phyloP scores from a whole-genome alignment of 2,888 invertebrate species.

The Thymelicus sylvestris region DNA sequence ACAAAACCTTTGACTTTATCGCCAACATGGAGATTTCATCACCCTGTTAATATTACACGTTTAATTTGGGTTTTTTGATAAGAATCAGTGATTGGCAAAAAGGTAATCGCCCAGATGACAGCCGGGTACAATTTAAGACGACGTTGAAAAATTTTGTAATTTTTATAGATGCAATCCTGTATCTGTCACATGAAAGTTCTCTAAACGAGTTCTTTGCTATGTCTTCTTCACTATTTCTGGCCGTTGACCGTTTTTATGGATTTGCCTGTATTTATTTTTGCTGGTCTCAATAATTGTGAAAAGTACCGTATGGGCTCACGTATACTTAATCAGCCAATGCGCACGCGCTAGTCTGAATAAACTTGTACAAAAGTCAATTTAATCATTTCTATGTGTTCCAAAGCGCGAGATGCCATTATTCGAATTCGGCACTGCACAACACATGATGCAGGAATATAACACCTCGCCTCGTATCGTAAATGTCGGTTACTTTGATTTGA shows the following conservation, averaged over 20 bases:
- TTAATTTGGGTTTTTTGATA: conserved; percentile 13
- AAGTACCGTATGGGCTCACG: too few relatives aligned
- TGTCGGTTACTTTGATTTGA: conserved; percentile 46
- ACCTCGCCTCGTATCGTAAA: conserved; percentile 43
- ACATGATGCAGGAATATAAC: conserved; percentile 35
- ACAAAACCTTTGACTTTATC: conserved; percentile 22
- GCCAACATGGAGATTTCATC: conserved; percentile 21
- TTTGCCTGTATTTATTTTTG: too few relatives aligned
- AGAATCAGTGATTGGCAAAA: conserved; percentile 8
- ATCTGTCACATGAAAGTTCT: too few relatives aligned
- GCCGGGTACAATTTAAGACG: neutral
- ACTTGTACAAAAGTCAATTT: conserved; percentile 1
- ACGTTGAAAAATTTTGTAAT: too few relatives aligned
- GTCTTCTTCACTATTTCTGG: too few relatives aligned
- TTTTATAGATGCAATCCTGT: too few relatives aligned
- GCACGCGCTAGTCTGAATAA: neutral
- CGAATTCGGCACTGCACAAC: conserved; percentile 29
- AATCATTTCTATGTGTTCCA: conserved; percentile 24
- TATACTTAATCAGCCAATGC: too few relatives aligned
- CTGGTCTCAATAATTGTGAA: too few relatives aligned
- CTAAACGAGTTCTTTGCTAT: too few relatives aligned
- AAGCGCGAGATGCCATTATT: conserved; percentile 11
- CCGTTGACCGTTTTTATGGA: too few relatives aligned
- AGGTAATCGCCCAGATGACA: neutral
- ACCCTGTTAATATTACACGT: conserved; percentile 4